Base-by-base conservation (phyloP, 2,888 invertebrate species). In the Cephalotes varians region DNA sequence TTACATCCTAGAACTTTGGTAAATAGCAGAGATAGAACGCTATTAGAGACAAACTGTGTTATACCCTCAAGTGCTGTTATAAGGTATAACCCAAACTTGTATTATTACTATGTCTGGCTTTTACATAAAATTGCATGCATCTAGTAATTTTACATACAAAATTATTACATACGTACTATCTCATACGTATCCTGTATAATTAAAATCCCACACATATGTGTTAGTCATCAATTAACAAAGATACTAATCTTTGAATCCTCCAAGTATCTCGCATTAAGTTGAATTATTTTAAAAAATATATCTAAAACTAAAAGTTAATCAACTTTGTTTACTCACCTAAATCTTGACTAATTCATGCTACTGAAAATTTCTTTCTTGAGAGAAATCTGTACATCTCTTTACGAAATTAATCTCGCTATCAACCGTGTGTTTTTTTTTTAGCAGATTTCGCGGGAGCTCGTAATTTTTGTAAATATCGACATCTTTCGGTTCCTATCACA, bases 31-130 rank as follows among this genome's bases (percentile, higher is more conserved):
- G 44, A 56, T 56, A 69, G 71, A 77, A 69, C 71, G 71, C 71
- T 56, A 77, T 77, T 77, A 77, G 77, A 77, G 77, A 69, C 77
- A 56, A 77, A 77, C 77, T 69, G 47, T 56, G 77, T 77, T 77
- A 77, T 47, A 69, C 18, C 69, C 51, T 51, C 71, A 56, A 77
- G 77, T 47, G 71, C 77, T 77, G 71, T 77, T 77, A 69, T 77
- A 77, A 77, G 77, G 58, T 44, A 25, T 31, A 34, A 56, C 71
- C 44, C 18, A 77, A 76, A 77, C 77, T 77, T 77, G 56, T 69
- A 77, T 77, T 77, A 77, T 69, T 77, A 56, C 77, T 56, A 69
- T 31, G 34, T 44, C 18, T 56, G 18, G 21, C 7, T 65, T 54
- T 54, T 54, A 40, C 37, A 54, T 54, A 54, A 76, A 65, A 65